Percentiles rank a stretch among this genome's conserved stretches.
These are phyloP conservation scores for Leptinotarsa juncta DNA, from an alignment of 2,888 invertebrate genomes.

Conservation along the genomic window DNA sequence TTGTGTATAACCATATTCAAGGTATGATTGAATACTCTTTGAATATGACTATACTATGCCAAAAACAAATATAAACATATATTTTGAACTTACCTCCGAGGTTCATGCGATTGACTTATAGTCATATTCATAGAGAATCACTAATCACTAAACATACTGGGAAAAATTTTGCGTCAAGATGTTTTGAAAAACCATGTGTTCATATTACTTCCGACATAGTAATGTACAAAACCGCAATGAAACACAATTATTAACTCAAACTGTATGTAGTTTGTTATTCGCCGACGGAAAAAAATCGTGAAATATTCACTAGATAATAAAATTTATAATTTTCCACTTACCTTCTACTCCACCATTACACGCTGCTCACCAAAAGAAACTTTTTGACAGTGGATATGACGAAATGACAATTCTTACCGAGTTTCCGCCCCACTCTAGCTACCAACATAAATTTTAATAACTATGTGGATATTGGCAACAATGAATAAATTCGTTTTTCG, in stretches of 20 bases:
- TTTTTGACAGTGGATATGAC: conserved; percentile 30
- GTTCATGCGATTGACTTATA: conserved; percentile 48
- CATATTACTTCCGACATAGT: not conserved
- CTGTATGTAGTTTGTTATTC: not conserved
- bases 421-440: not conserved
- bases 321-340: conserved; percentile 49
- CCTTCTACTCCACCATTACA: conserved; percentile 63
- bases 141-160: conserved; percentile 34
- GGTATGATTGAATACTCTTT: conserved; percentile 52
- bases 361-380: conserved; percentile 54
- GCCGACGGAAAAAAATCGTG: not conserved
- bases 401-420: not conserved
- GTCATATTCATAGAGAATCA: conserved; percentile 63
- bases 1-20: conserved; percentile 61
- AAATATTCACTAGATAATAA: conserved; percentile 18
- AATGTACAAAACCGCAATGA: not conserved
- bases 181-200: conserved; percentile 23
- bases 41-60: conserved; percentile 63
- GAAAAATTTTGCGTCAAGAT: not conserved
- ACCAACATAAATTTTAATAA: not conserved
- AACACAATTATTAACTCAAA: conserved; percentile 9
- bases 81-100: conserved; percentile 57
- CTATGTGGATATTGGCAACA: not conserved
- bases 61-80: conserved; percentile 12
- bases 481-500: not conserved